These are phyloP conservation scores for Metopia argyrocephala DNA, from an alignment of 2,888 invertebrate genomes.

Conservation along the genomic window DNA sequence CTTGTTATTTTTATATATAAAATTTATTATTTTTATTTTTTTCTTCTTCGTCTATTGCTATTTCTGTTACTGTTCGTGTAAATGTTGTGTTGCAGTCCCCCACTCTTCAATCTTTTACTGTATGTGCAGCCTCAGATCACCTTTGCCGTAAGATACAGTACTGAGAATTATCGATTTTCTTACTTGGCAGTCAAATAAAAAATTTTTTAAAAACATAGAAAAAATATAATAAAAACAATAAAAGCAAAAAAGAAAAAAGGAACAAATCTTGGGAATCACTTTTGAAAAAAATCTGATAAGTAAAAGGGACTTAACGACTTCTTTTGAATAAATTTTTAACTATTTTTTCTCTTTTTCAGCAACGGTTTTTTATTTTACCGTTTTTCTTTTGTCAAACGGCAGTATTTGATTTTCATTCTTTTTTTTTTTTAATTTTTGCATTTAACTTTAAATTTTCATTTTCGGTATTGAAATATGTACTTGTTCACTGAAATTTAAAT, in stretches of 20 bases:
- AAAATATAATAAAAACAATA: background rate
- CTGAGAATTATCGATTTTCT: conserved; percentile 75
- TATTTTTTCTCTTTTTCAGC: too few species aligned
- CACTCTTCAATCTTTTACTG: too few species aligned
- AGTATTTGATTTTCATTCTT: background rate
- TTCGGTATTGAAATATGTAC: too few species aligned
- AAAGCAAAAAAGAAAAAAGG: background rate
- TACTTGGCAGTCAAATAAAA: conserved; percentile 65
- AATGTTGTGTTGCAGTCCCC: conserved; percentile 44
- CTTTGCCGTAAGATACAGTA: conserved; percentile 77
- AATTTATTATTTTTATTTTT: conserved; percentile 20
- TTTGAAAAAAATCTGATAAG: background rate
- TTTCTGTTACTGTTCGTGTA: conserved; percentile 22
- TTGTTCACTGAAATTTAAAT: too few species aligned
- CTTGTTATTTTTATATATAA: background rate
- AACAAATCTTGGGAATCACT: background rate
- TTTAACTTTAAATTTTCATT: background rate
- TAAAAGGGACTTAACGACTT: too few species aligned
- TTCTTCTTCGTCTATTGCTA: conserved; percentile 11
- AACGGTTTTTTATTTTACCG: too few species aligned
- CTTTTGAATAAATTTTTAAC: too few species aligned
- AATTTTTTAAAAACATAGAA: conserved; percentile 9
- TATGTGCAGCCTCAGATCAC: conserved; percentile 70
- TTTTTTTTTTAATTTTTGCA: background rate
- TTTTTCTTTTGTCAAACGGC: background rate